A percentile compares a stretch with the other conserved stretches of the same genome.
These are phyloP conservation scores for Eulithis testata DNA, from an alignment of 2,888 invertebrate genomes.

Conservation along the genomic window DNA sequence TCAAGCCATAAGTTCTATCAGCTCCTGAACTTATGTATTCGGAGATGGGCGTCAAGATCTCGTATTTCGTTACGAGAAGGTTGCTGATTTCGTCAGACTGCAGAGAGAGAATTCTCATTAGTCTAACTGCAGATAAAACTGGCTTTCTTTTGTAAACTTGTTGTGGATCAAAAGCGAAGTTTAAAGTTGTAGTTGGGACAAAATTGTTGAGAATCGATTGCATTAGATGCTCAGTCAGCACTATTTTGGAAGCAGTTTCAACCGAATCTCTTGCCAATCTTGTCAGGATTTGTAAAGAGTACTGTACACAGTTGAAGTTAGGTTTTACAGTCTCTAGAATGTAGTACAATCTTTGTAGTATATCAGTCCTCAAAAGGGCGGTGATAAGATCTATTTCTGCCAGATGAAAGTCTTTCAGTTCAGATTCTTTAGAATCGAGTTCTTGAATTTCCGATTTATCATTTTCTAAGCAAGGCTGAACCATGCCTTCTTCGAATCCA, in stretches of 20 bases:
- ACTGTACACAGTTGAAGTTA: constrained; percentile 88
- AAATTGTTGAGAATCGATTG: constrained; percentile 85
- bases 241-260: constrained; percentile 86
- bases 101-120: constrained; percentile 88
- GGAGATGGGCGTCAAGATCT: constrained; percentile 81
- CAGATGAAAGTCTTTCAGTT: constrained; percentile 94
- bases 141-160: constrained; percentile 87
- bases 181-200: constrained; percentile 73
- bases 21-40: constrained; percentile 83
- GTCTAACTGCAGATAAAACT: constrained; percentile 88
- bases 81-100: constrained; percentile 83
- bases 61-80: constrained; percentile 80
- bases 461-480: constrained; percentile 85
- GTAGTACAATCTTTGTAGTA: constrained; percentile 90
- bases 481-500: constrained; percentile 86
- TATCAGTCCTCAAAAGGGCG: constrained; percentile 89
- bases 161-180: constrained; percentile 68
- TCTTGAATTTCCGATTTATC: constrained; percentile 82
- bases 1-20: constrained; percentile 79
- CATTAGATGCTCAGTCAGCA: constrained; percentile 87
- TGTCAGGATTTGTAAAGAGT: constrained; percentile 91
- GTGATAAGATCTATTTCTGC: constrained; percentile 92
- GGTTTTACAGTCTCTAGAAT: constrained; percentile 89
- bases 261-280: constrained; percentile 91
- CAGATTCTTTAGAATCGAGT: constrained; percentile 81